Conservation (phyloP, 2,888 invertebrate species). For the Eupithecia subumbrata region DNA sequence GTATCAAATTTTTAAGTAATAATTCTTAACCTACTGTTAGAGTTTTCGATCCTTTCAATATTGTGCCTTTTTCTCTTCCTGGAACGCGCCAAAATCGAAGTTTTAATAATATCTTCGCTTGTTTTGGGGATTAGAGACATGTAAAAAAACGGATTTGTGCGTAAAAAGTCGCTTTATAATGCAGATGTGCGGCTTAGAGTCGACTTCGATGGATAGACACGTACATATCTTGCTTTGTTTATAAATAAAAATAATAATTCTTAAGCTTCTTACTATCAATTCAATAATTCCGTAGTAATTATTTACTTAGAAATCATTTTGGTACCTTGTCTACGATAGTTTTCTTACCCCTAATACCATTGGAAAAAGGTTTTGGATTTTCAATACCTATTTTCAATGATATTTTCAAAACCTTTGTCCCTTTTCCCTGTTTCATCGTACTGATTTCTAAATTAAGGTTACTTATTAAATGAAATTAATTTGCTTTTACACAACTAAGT, state of each 20-base stretch:
- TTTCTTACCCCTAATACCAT: no score
- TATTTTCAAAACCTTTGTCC: not conserved
- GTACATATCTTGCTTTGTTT: not conserved
- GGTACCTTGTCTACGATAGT: not conserved
- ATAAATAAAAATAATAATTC: not conserved
- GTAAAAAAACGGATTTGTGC: conserved; percentile 47
- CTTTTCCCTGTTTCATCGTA: not conserved
- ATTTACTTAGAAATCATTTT: not conserved
- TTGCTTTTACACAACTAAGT: no score
- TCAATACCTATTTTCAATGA: no score
- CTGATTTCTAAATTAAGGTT: no score
- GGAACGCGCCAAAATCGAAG: conserved; percentile 66
- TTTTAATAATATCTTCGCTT: conserved; percentile 59
- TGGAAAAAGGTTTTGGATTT: no score
- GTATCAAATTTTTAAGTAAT: not conserved
- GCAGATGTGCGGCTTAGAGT: conserved; percentile 47
- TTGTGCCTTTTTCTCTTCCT: conserved; percentile 54
- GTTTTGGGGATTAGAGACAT: conserved; percentile 69
- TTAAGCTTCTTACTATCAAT: not conserved
- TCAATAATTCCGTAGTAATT: not conserved
- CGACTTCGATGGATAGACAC: conserved; percentile 24
- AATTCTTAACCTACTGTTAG: conserved; percentile 3
- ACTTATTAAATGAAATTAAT: no score
- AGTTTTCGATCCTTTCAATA: not conserved
- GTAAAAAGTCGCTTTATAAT: conserved; percentile 49